Base-by-base conservation (phyloP, 1,140 invertebrate genomes). In the Tetraneura akinire region DNA sequence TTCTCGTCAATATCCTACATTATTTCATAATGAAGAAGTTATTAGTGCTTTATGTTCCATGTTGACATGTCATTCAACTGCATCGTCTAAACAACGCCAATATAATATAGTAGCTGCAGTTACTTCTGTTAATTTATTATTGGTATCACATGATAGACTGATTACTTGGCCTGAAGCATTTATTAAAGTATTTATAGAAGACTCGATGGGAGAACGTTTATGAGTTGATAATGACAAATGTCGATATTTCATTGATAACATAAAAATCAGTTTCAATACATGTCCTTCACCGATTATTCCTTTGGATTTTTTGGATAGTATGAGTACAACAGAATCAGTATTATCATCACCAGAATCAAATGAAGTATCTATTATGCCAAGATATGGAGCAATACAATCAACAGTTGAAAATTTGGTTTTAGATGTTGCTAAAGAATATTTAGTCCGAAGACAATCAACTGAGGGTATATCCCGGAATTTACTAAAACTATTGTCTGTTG, bases 141-240 rank as follows among this genome's bases (percentile, higher is more conserved):
- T 91, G 81, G 93, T 92, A 16, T 96, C 92, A 86, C 87, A 90
- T 57, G 94, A 94, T 37, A 90, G 89, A 76, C 89, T 88, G 66
- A 37, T 9, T 60, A 90, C 90, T 80, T 94, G 93, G 93, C 93
- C 93, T 6, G 92, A 94, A 83, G 87, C 89, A 76, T 92, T 94
- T 86, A 87, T 92, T 4, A 92, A 91, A 88, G 62, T 83, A 0
- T 98, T 96, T 85, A 91, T 98, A 80, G 96, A 99, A 84, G 97
- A 99, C 88, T 94, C 96, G 5, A 85, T 96, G 0, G 94, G 94
- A 70, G 96, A 98, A 83, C 87, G 96, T 71, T 88, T 93, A 76
- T 98, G 96, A 96, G 93, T 98, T 10, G 96, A 98, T 85, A 91
- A 93, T 83, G 90, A 94, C 13, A 92, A 96, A 85, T 98, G 96